phyloP scores from a whole-genome alignment of 1,140 invertebrate species.

The Vanessa tameamea region DNA sequence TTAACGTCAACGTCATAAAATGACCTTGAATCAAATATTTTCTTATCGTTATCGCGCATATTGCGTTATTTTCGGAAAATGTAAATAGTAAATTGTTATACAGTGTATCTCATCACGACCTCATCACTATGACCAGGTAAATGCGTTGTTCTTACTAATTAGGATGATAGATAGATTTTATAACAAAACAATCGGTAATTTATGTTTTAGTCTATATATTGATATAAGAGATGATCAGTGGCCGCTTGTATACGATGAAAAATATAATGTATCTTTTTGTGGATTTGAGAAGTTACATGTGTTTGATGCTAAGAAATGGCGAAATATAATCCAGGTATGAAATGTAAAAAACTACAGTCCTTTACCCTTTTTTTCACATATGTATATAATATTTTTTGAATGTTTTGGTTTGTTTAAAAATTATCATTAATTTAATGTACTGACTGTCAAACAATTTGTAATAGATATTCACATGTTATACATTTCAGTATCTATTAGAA shows the following conservation, averaged over 20 bases:
- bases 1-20: constrained; percentile 1
- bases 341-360: not conserved
- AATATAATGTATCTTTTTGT: constrained; percentile 91
- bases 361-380: not conserved
- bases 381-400: not conserved
- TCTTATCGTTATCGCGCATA: not conserved
- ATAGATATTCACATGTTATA: not conserved
- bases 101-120: not conserved
- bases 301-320: constrained; percentile 94
- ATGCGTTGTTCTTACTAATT: not conserved
- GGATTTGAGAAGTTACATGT: constrained; percentile 92
- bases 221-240: constrained; percentile 78
- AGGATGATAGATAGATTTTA: not conserved
- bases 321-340: constrained; percentile 85
- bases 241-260: constrained; percentile 88
- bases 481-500: constrained; percentile 82
- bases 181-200: constrained; percentile 2
- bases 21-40: not conserved
- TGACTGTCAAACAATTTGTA: not conserved
- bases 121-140: constrained; percentile 46
- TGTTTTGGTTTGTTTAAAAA: not conserved
- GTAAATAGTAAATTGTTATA: constrained; percentile 11
- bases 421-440: not conserved
- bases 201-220: constrained; percentile 65
- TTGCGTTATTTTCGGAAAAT: constrained; percentile 10